Percentiles rank a stretch among this genome's conserved stretches.
Evolutionary conservation across 2,113 vertebrate genomes (phyloP).

Genomic region (Galbula dea): DNA sequence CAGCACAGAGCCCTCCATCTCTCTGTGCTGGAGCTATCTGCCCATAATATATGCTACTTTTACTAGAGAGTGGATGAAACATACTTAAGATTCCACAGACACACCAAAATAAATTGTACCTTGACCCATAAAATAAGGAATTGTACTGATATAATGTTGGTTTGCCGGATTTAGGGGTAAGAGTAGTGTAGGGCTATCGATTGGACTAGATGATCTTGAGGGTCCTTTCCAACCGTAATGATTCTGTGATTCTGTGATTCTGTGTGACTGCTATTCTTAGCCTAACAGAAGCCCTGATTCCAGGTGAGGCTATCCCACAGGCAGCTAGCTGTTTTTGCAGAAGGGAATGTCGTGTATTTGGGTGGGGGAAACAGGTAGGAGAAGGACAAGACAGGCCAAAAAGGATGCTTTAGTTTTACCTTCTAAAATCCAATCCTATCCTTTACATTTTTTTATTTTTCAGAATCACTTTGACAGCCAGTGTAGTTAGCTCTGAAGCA

Average conservation of each 20-base stretch:
- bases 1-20: neutral
- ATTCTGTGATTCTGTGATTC: no score
- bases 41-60: neutral
- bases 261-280: neutral
- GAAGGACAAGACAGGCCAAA: neutral
- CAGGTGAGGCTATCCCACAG: neutral
- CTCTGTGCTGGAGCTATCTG: neutral
- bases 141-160: neutral
- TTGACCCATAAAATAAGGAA: neutral
- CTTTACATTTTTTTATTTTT: neutral
- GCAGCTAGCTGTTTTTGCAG: neutral
- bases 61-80: neutral
- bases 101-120: neutral
- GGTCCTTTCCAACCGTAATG: no score
- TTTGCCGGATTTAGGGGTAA: no score
- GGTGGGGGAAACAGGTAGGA: neutral
- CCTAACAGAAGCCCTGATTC: neutral
- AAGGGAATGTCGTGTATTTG: neutral
- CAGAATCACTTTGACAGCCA: neutral
- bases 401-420: neutral
- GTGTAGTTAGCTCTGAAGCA: neutral
- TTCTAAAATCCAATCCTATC: neutral
- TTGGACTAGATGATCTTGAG: no score
- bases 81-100: neutral
- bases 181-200: no score